Evolutionary conservation across 2,113 vertebrate species (phyloP), one percentile per base, ranked within the genome.

Genomic region (Syngnathus typhle): DNA sequence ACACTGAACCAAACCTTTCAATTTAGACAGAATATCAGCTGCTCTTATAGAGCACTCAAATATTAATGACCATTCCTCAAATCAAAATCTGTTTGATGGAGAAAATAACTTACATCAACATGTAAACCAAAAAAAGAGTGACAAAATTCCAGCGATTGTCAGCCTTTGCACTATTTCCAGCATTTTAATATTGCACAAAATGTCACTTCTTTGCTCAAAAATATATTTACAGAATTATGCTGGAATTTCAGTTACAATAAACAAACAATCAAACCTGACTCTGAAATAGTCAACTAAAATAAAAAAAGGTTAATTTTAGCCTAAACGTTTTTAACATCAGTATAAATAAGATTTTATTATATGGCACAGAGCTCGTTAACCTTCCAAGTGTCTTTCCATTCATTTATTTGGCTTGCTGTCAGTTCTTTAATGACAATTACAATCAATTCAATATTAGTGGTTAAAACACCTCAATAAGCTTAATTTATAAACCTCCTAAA

Each of bases 101-200:
- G n/a, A 55, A 55, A 13, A 55, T 8, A 52, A 19, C 19, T 21
- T 9, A 38, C 16, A 55, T n/a, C 60, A 65, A 70, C 19, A 3
- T 49, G 49, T 32, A 5, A 61, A 32, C 51, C 9, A 13, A 36
- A 23, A 23, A 23, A 38, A 36, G 12, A 56, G 7, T 6, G 51
- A 54, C 60, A 16, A 41, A 21, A n/a, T 4, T 2, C 56, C 12
- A 49, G 38, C 46, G 71, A 71, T 68, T 68, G 64, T 77, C 65
- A 60, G 60, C 54, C 32, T 60, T 81, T 5, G 69, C 19, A 43
- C 36, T 65, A 37, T 63, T 67, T 61, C 67, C 56, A 69, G n/a
- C 21, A 67, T 64, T 19, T 60, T 66, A 76, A 66, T 80, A 82
- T 82, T 83, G 82, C 77, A 85, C 83, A 72, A 71, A 46, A 16